Evolutionary conservation across 1,140 invertebrate species (phyloP).

Genomic region (Aethina tumida): DNA sequence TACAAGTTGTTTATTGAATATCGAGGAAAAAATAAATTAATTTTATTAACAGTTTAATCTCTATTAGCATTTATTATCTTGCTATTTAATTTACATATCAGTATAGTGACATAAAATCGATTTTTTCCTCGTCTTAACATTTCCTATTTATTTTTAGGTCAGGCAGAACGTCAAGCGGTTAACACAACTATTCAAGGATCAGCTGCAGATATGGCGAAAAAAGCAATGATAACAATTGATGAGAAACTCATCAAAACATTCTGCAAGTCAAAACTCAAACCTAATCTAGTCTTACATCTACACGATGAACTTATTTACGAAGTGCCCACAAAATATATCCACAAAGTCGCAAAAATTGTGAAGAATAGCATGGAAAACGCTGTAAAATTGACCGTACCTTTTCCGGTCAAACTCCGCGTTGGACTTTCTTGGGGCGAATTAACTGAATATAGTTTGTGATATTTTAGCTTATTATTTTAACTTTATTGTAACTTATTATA

Average conservation of each 20-base stretch:
- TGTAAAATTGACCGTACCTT: conserved; percentile 58
- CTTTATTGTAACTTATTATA: too few relatives aligned
- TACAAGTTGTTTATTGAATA: too few relatives aligned
- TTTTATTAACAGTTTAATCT: too few relatives aligned
- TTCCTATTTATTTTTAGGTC: conserved; percentile 40
- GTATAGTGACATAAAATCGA: too few relatives aligned
- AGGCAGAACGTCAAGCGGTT: conserved; percentile 91
- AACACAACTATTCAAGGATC: conserved; percentile 94
- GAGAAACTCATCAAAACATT: conserved; percentile 38
- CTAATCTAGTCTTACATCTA: conserved; percentile 74
- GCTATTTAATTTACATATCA: too few relatives aligned
- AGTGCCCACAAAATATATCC: conserved; percentile 53
- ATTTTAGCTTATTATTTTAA: too few relatives aligned
- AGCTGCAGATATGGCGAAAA: conserved; percentile 89
- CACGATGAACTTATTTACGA: conserved; percentile 97
- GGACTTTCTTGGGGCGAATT: conserved; percentile 74
- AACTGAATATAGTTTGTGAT: conserved; percentile 20
- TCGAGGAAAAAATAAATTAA: too few relatives aligned
- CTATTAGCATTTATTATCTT: too few relatives aligned
- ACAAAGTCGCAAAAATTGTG: conserved; percentile 53
- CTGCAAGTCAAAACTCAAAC: conserved; percentile 28
- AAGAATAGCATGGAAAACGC: conserved; percentile 73
- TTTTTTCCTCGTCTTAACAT: not conserved
- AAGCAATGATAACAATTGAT: conserved; percentile 75
- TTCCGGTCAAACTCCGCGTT: conserved; percentile 78